Evolutionary conservation across 2,797 vertebrate species (phyloP).

Genomic region (Sebastolobus altivelis): DNA sequence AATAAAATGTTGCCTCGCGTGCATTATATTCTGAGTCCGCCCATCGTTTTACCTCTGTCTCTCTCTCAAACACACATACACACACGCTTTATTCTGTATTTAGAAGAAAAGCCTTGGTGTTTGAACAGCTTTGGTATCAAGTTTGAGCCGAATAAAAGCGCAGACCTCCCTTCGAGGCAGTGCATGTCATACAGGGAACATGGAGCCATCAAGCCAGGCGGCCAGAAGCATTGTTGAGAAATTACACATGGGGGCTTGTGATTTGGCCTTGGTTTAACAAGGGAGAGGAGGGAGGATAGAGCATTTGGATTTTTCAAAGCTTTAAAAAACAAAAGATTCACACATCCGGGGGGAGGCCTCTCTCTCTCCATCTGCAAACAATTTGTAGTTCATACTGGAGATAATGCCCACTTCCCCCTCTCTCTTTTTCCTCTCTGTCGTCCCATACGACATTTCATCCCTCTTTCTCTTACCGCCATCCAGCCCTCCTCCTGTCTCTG

Average conservation of each 20-base stretch:
- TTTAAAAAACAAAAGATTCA: slow-evolving; percentile 56
- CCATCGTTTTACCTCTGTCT: slow-evolving; percentile 23
- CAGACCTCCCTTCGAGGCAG: slow-evolving; percentile 79
- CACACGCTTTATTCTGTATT: slow-evolving; percentile 57
- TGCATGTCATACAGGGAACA: slow-evolving; percentile 79
- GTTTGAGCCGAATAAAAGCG: slow-evolving; percentile 80
- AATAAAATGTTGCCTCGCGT: slow-evolving; percentile 17
- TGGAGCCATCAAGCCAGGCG: slow-evolving; percentile 84
- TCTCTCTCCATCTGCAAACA: slow-evolving; percentile 70
- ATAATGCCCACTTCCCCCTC: slow-evolving; percentile 68
- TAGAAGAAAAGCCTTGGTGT: slow-evolving; percentile 65
- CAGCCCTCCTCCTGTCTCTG: slow-evolving; percentile 45
- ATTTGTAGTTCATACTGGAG: slow-evolving; percentile 76
- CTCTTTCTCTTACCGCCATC: slow-evolving; percentile 37
- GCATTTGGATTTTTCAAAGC: slow-evolving; percentile 77
- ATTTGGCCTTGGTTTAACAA: slow-evolving; percentile 82
- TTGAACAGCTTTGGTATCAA: slow-evolving; percentile 80
- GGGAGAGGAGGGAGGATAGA: slow-evolving; percentile 53
- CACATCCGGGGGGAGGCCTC: slow-evolving; percentile 65
- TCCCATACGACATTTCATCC: slow-evolving; percentile 53
- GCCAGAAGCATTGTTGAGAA: slow-evolving; percentile 81
- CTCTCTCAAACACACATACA: slow-evolving; percentile 18
- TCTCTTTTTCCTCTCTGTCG: slow-evolving; percentile 50
- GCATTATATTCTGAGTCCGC: background rate
- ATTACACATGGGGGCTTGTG: slow-evolving; percentile 74